Evolutionary conservation across 2,113 vertebrate species (phyloP), one percentile per base, ranked within the genome.

Genomic region (Brachirus orientalis): DNA sequence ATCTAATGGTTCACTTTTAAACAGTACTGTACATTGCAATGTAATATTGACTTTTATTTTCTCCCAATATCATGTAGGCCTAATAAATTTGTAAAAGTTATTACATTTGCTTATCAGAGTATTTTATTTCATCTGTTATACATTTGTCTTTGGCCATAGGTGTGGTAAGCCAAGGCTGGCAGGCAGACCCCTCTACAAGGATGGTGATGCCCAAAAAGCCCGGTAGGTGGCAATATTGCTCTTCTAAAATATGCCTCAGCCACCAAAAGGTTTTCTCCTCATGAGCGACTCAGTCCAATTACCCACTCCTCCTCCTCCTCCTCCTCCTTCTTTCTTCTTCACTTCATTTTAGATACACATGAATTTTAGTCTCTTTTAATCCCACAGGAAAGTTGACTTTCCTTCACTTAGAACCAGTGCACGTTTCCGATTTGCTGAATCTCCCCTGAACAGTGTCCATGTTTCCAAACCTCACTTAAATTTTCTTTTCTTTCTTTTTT

Each of bases 161-260:
- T 72, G 94, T 97, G 0, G 88, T 99, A 17, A 96, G 94, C 8
- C 96, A 98, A 67, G 98, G 98, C 43, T 99, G 98, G 98, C 97
- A 98, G 78, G 97, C 95, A 0, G 96, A 99, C 79, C 95, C 95
- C 5, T 77, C 91, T 20, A 96, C 98, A 11, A 94, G 96, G 54
- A 99, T 99, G 96, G 95, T 99, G 62, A 95, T 98, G 93, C 97
- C 97, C 57, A 95, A 96, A 83, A 99, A 98, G 72, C 95, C 96
- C 69, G 98, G 98, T 99, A 94, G 94, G 95, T 91, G 95, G 92
- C 72, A 78, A 89, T 90, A 36, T 89, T 82, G 58, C 17, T 64
- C 78, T 81, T 1, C 55, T 10, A 0, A 63, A 10, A 13, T 0
- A 50, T 7, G 0, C 14, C 28, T 0, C 13, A 9, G 10, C 22